Percentiles rank a stretch among this genome's conserved stretches.
These are phyloP conservation scores for Scrobipalpa costella DNA, from an alignment of 2,888 invertebrate species.

Conservation along the genomic window DNA sequence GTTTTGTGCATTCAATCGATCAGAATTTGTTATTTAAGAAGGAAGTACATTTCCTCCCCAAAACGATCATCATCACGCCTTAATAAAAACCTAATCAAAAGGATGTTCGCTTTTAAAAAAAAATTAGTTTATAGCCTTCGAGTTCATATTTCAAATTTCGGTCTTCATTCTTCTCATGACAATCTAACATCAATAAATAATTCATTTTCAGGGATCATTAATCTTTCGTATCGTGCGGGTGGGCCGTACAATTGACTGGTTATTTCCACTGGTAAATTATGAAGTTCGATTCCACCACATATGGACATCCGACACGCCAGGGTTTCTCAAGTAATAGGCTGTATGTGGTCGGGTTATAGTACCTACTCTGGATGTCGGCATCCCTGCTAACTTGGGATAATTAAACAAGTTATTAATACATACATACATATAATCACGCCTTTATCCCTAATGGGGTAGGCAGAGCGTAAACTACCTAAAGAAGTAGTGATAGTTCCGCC, in stretches of 20 bases:
- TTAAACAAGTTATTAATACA: too few species aligned
- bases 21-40: too few species aligned
- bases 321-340: not conserved
- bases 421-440: too few species aligned
- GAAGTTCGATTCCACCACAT: constrained; percentile 41
- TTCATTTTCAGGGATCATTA: constrained; percentile 57
- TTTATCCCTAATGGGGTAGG: too few species aligned
- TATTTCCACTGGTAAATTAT: constrained; percentile 55
- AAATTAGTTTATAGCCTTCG: constrained; percentile 22
- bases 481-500: too few species aligned
- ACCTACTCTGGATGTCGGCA: too few species aligned
- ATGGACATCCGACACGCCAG: constrained; percentile 11
- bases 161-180: constrained; percentile 29
- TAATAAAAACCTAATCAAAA: not conserved
- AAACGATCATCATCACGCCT: not conserved
- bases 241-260: constrained; percentile 58
- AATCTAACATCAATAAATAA: constrained; percentile 48
- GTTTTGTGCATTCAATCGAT: too few species aligned
- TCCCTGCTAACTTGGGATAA: too few species aligned
- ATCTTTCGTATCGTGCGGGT: constrained; percentile 54
- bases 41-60: not conserved
- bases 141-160: not conserved
- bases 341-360: not conserved
- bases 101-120: constrained; percentile 20
- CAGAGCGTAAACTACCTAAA: too few species aligned